Conservation (phyloP, 2,797 vertebrate species). For the Malacoraja senta region DNA sequence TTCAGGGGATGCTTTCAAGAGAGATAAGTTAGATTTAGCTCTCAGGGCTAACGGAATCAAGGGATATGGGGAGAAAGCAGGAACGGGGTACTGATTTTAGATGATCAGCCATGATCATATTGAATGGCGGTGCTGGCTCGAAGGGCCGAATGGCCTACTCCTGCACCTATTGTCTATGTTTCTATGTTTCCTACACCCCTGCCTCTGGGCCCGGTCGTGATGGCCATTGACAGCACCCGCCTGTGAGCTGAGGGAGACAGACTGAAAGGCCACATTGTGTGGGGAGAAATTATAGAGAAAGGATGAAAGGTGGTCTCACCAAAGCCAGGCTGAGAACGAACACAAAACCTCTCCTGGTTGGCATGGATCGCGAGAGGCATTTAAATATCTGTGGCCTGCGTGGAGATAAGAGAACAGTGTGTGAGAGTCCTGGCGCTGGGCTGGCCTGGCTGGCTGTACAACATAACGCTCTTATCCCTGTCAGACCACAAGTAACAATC, state of each 20-base stretch:
- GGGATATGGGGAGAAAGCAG: too few species aligned
- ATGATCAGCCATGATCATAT: too few species aligned
- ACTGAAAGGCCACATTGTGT: background rate
- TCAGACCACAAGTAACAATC: background rate
- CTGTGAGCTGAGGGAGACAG: background rate
- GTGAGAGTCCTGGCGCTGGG: background rate
- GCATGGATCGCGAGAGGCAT: background rate
- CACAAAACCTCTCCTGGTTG: background rate
- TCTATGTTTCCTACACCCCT: too few species aligned
- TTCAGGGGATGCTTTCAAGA: too few species aligned
- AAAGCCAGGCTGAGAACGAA: background rate
- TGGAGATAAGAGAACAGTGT: background rate
- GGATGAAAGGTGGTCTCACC: background rate
- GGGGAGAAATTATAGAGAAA: too few species aligned
- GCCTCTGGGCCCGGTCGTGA: accelerated
- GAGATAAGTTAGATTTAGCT: too few species aligned
- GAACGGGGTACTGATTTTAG: too few species aligned
- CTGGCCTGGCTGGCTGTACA: background rate
- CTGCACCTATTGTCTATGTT: too few species aligned
- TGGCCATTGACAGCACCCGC: background rate
- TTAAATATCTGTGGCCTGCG: background rate
- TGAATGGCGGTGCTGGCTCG: too few species aligned
- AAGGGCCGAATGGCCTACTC: too few species aligned
- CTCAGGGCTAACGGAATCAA: too few species aligned
- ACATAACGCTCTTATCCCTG: background rate